A percentile compares a stretch with the other conserved stretches of the same genome.
Conservation (phyloP, 2,888 invertebrate genomes). For the Scaptodrosophila latifasciaeformis region DNA sequence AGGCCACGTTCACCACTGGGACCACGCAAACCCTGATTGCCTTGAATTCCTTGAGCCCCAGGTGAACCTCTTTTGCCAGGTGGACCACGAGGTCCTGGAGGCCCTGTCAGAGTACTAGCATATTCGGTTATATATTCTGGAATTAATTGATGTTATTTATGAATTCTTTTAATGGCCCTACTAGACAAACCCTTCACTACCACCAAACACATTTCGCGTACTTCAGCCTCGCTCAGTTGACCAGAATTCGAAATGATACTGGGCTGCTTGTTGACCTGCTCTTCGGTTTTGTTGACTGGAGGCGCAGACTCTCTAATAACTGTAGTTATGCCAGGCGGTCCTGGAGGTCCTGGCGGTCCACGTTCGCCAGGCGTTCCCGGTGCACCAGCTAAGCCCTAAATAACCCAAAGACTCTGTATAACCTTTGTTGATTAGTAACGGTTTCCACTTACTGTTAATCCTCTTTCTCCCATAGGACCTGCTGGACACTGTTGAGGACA, state of each 20-base stretch:
- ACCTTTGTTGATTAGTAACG: too few species aligned
- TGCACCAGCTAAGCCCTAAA: slow-evolving; percentile 74
- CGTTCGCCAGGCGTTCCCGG: slow-evolving; percentile 77
- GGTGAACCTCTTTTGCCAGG: slow-evolving; percentile 81
- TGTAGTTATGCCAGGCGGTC: background rate
- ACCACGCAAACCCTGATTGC: slow-evolving; percentile 76
- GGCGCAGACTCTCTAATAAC: background rate
- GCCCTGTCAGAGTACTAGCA: slow-evolving; percentile 78
- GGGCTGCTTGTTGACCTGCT: slow-evolving; percentile 76
- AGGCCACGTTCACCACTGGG: slow-evolving; percentile 81
- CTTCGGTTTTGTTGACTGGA: background rate
- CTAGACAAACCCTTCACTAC: slow-evolving; percentile 80
- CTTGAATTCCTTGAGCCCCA: slow-evolving; percentile 77
- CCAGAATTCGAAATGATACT: slow-evolving; percentile 40
- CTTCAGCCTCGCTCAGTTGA: slow-evolving; percentile 78
- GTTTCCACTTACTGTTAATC: slow-evolving; percentile 19
- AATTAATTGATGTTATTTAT: background rate
- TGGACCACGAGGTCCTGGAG: slow-evolving; percentile 81
- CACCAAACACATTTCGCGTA: slow-evolving; percentile 87
- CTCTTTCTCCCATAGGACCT: slow-evolving; percentile 3
- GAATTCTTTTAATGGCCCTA: background rate
- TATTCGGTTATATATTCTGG: slow-evolving; percentile 86
- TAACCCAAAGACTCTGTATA: slow-evolving; percentile 26
- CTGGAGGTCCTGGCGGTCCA: slow-evolving; percentile 75
- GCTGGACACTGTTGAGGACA: slow-evolving; percentile 77